A percentile compares a stretch with the other conserved stretches of the same genome.
Conservation (phyloP, 2,888 invertebrate genomes). For the Lithophane ornitopus region DNA sequence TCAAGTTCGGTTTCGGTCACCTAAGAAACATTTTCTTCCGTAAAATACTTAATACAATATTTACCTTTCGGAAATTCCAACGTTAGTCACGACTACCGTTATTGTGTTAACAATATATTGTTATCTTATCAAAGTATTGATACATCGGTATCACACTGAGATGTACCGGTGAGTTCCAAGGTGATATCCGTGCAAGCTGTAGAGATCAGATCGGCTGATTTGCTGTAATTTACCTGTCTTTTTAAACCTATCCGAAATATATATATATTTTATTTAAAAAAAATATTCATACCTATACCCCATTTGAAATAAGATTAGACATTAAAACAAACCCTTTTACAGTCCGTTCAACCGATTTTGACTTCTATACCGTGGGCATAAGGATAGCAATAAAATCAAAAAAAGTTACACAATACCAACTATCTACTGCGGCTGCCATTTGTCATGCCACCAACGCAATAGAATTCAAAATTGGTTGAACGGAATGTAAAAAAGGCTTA, state of each 20-base stretch:
- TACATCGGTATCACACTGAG: slow-evolving; percentile 26
- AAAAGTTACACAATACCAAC: too few species aligned
- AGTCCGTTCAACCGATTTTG: too few species aligned
- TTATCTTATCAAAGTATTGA: slow-evolving; percentile 51
- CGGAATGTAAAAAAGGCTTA: too few species aligned
- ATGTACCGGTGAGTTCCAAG: slow-evolving; percentile 41
- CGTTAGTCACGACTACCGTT: slow-evolving; percentile 6
- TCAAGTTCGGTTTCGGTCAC: too few species aligned
- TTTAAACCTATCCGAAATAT: background rate
- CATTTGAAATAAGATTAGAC: too few species aligned
- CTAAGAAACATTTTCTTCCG: background rate
- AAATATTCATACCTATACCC: too few species aligned
- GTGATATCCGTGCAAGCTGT: slow-evolving; percentile 16
- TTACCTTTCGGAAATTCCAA: slow-evolving; percentile 2
- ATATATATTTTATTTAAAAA: background rate
- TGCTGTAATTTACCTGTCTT: background rate
- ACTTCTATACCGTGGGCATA: too few species aligned
- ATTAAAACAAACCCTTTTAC: too few species aligned
- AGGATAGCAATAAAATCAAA: too few species aligned
- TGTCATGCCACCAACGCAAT: too few species aligned
- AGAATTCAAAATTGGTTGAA: too few species aligned
- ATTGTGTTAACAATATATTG: slow-evolving; percentile 19
- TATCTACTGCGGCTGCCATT: too few species aligned
- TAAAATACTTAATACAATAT: slow-evolving; percentile 17
- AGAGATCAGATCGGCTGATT: slow-evolving; percentile 8